These are phyloP conservation scores for Aplodontia rufa DNA, from an alignment of 2,113 vertebrate genomes.

Conservation along the genomic window DNA sequence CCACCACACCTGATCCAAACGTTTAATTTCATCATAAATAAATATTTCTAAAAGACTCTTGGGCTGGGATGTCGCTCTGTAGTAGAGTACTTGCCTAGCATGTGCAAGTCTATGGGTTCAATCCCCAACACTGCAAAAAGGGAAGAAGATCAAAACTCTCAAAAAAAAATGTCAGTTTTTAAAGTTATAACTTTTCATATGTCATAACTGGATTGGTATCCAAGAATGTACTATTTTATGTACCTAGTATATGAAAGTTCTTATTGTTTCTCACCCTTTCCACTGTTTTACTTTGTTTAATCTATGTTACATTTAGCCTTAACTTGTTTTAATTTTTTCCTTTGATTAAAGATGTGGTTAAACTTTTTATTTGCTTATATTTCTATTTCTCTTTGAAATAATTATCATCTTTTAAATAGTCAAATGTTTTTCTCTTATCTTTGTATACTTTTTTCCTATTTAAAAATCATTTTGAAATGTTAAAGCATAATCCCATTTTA, in stretches of 20 bases:
- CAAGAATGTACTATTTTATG: not conserved
- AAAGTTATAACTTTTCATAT: not conserved
- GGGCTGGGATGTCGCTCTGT: too few species aligned
- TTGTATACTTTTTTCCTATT: slow-evolving; percentile 7
- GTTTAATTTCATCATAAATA: slow-evolving; percentile 24
- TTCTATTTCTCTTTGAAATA: slow-evolving; percentile 46
- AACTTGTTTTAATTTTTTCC: slow-evolving; percentile 17
- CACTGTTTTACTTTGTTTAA: not conserved
- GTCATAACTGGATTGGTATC: slow-evolving; percentile 19
- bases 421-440: slow-evolving; percentile 30
- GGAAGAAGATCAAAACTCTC: not conserved
- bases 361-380: slow-evolving; percentile 43
- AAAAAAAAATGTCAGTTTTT: not conserved
- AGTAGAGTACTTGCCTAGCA: too few species aligned
- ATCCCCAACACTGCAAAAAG: too few species aligned
- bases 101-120: too few species aligned
- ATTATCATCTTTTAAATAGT: not conserved
- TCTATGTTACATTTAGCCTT: slow-evolving; percentile 17
- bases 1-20: too few species aligned
- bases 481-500: slow-evolving; percentile 37
- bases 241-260: not conserved
- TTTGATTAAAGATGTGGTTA: slow-evolving; percentile 35
- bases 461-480: slow-evolving; percentile 34
- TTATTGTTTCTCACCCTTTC: not conserved
- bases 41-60: slow-evolving; percentile 40